Percentiles rank a stretch among this genome's conserved stretches.
Conservation (phyloP, 2,113 vertebrate species). For the Hemichromis elongatus region DNA sequence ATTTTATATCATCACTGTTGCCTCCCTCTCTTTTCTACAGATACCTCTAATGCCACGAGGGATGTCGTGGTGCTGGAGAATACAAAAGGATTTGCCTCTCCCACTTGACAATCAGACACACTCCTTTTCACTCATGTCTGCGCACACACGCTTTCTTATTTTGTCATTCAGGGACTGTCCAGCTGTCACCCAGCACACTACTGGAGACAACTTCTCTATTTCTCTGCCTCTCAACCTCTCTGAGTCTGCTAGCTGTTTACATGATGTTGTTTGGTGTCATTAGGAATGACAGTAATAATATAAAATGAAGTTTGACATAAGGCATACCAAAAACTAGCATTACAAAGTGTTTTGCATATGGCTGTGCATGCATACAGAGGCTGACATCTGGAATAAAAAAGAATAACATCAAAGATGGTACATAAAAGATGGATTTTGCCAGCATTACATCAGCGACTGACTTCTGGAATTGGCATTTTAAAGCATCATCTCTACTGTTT, state of each 20-base stretch:
- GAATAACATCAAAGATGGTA: neutral
- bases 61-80: neutral
- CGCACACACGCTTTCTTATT: neutral
- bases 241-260: neutral
- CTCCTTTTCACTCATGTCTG: neutral
- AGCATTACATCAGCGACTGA: neutral
- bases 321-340: neutral
- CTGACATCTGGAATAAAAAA: neutral
- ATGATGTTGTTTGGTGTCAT: neutral
- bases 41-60: neutral
- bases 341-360: neutral
- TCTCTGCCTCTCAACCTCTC: neutral
- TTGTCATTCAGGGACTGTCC: constrained; percentile 7
- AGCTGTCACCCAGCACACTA: neutral
- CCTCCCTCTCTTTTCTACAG: neutral
- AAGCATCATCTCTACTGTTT: neutral
- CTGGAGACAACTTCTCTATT: neutral
- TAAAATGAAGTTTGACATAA: neutral
- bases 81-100: neutral
- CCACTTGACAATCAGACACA: constrained; percentile 8
- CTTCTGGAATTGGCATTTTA: neutral
- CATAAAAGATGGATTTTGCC: neutral
- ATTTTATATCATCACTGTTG: neutral
- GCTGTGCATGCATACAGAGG: neutral
- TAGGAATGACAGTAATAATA: neutral